Base-by-base conservation (phyloP, 1,140 invertebrate genomes). In the Glossosoma conforme region DNA sequence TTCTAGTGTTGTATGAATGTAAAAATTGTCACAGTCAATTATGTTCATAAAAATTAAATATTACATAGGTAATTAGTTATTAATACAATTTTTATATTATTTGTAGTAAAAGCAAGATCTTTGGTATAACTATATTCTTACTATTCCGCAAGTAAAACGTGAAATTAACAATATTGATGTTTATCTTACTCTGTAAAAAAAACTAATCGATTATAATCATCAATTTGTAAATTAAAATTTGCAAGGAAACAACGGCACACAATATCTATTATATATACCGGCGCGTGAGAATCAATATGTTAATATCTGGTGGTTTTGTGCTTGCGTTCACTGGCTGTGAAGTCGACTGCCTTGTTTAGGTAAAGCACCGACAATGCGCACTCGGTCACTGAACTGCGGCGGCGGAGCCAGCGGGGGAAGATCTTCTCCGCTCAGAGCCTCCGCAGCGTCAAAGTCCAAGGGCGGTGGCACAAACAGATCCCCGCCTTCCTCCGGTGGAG, bases 291-390 rank as follows among this genome's bases (percentile, higher is more conserved):
- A n/a, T n/a, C n/a, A n/a, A n/a, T n/a, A n/a, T n/a, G n/a, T n/a
- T n/a, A n/a, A n/a, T n/a, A n/a, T n/a, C n/a, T n/a, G n/a, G n/a
- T n/a, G n/a, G n/a, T n/a, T n/a, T n/a, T n/a, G n/a, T n/a, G n/a
- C n/a, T n/a, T 24, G 25, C 14, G 18, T 35, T 48, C 52, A 58
- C 44, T 58, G 56, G 48, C 56, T 58, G 40, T 67, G 66, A 54
- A 66, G 52, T 40, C 63, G 67, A 20, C 67, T 63, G 14, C 65
- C 60, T 20, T 61, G 65, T 69, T 90, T 91, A 40, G 87, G 86
- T 64, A 88, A 79, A 33, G 86, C 81, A 24, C 86, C 87, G 15
- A 90, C 86, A 48, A 91, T 88, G 52, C 87, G 78, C 13, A 87
- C 86, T 48, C 82, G 74, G 61, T 84, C 83, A 64, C 79, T 82